phyloP scores from a whole-genome alignment of 2,888 invertebrate species.

The Timema podura region DNA sequence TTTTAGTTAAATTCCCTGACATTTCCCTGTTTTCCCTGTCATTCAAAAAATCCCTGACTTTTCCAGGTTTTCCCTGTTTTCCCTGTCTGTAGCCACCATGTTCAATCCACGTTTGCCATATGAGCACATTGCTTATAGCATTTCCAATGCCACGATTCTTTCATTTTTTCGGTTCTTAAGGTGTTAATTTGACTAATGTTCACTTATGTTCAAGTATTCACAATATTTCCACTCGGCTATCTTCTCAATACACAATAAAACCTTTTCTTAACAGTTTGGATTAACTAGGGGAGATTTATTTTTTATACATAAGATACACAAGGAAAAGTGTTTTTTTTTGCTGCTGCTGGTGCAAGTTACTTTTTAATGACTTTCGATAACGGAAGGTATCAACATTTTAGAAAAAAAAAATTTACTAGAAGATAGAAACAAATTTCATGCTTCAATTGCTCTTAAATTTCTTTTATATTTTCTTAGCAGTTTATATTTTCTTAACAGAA shows the following conservation, averaged over 20 bases:
- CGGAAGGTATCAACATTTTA: neutral
- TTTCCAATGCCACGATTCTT: neutral
- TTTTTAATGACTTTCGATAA: neutral
- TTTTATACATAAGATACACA: no score
- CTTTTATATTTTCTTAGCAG: no score
- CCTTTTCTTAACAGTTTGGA: neutral
- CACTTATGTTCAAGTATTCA: no score
- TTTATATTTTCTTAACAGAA: no score
- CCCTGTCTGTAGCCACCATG: no score
- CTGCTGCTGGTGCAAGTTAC: neutral
- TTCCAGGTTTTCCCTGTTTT: no score
- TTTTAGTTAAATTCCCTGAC: no score
- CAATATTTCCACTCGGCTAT: neutral
- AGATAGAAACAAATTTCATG: neutral
- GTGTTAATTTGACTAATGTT: neutral
- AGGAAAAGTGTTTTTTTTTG: no score
- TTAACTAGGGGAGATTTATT: no score
- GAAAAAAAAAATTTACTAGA: neutral
- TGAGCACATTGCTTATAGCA: neutral
- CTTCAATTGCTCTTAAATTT: no score
- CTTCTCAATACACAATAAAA: neutral
- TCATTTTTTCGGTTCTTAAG: neutral
- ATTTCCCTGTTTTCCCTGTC: no score
- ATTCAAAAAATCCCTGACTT: no score
- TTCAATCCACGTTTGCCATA: neutral